Conservation (phyloP, 1,140 invertebrate species). For the Hetaerina americana region DNA sequence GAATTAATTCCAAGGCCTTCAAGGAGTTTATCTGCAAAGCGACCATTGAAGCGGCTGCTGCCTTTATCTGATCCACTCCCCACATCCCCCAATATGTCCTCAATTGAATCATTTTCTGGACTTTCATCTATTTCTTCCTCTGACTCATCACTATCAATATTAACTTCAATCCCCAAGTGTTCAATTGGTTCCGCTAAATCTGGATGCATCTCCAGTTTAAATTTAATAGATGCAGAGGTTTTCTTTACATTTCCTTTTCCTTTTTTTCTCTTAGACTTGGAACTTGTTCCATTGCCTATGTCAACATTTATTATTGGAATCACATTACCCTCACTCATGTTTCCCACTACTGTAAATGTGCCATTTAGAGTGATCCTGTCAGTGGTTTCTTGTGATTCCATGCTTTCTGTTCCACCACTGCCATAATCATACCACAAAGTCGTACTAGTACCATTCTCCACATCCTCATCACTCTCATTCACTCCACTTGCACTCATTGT, state of each 20-base stretch:
- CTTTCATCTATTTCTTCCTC: neutral
- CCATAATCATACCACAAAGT: neutral
- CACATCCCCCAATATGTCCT: neutral
- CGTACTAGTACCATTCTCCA: neutral
- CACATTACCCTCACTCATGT: neutral
- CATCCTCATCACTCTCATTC: neutral
- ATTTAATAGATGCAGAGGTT: neutral
- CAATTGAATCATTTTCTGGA: neutral
- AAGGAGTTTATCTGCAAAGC: constrained; percentile 44
- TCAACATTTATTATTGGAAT: neutral
- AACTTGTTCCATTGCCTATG: neutral
- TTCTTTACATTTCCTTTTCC: neutral
- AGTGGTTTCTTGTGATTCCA: neutral
- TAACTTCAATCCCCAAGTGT: constrained; percentile 54
- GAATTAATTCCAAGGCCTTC: constrained; percentile 48
- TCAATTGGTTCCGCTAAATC: constrained; percentile 52
- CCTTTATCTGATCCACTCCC: neutral
- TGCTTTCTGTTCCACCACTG: neutral
- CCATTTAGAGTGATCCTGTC: neutral
- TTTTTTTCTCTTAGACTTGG: neutral
- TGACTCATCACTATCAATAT: constrained; percentile 45
- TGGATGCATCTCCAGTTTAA: constrained; percentile 47
- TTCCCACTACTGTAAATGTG: neutral
- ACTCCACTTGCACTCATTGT: neutral
- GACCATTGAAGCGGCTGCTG: neutral